Base-by-base conservation (phyloP, 2,888 invertebrate genomes). In the Caenorhabditis uteleia region DNA sequence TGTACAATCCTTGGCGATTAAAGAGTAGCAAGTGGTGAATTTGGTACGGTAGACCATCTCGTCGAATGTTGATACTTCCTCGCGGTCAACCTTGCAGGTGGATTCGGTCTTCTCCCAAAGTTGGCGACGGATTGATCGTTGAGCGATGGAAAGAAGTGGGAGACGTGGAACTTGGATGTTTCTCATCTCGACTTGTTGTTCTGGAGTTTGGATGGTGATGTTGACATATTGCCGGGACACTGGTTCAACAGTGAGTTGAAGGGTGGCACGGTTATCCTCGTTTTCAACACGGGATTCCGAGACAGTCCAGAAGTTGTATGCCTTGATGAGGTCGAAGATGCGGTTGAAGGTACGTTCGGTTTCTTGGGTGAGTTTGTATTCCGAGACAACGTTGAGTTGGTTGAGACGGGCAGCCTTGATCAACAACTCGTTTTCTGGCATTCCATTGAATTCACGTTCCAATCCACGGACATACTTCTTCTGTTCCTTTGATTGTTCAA, bases 1-100 rank as follows among this genome's bases (percentile, higher is more conserved):
- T 18, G 83, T 80, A 72, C 84, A 85, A 70, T 85, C 85, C 77
- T 85, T 85, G 69, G 83, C 83, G 57, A 85, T 59, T 25, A 85
- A 77, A 45, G 83, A 80, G 71, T 80, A 84, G 77, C 85, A 85
- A 38, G 55, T 70, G 50, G 77, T 72, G 46, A 81, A 50, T 34
- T 80, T 77, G 31, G 75, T 77, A 20, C 71, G 64, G 71, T 71
- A 79, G 49, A 49, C 42, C 36, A 77, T 70, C 26, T 73, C 68
- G 57, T 84, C 83, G 75, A 83, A 83, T 38, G 82, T 82, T 54
- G 49, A 36, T 42, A 83, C 51, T 33, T 59, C 47, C 34, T 65
- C 43, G 23, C 42, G 29, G 36, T 62, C 40, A 23, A 71, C 58
- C 31, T 61, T 50, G 66, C 67, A 69, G 44, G 42, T n/a, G 18